These are phyloP conservation scores for Henricia sp. DNA, from an alignment of 53 echinoderm and acorn worm species.

Conservation along the genomic window DNA sequence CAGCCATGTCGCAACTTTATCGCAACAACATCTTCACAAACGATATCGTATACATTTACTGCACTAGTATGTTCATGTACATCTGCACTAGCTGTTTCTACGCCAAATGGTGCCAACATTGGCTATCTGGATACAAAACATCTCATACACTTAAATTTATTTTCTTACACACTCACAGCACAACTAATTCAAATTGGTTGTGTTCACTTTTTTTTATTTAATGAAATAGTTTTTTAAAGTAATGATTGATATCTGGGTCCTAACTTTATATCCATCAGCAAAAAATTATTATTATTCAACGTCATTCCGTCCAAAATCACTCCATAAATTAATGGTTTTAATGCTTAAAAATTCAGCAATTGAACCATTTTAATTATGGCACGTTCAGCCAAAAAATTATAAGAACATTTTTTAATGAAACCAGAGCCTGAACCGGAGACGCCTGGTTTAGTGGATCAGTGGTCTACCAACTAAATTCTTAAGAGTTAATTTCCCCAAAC, in stretches of 20 bases:
- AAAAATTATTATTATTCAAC: neutral
- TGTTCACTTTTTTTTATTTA: neutral
- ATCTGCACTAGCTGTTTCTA: too few relatives aligned
- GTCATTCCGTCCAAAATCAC: constrained; percentile 5
- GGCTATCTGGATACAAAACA: neutral
- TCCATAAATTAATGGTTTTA: neutral
- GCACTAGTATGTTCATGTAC: too few relatives aligned
- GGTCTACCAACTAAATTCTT: too few relatives aligned
- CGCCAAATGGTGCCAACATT: neutral
- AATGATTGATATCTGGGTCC: constrained; percentile 37
- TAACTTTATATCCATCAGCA: too few relatives aligned
- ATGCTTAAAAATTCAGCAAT: neutral
- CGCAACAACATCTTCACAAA: too few relatives aligned
- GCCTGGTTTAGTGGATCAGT: too few relatives aligned
- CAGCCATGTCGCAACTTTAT: too few relatives aligned
- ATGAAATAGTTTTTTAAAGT: neutral
- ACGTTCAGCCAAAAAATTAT: too few relatives aligned
- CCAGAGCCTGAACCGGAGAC: too few relatives aligned
- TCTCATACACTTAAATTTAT: neutral
- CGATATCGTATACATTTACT: too few relatives aligned
- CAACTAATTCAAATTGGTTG: neutral
- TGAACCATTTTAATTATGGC: neutral
- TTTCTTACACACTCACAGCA: neutral
- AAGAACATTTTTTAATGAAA: too few relatives aligned
- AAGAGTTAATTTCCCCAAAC: too few relatives aligned